Evolutionary conservation across 2,888 invertebrate species (phyloP).

Genomic region (Polia nebulosa): DNA sequence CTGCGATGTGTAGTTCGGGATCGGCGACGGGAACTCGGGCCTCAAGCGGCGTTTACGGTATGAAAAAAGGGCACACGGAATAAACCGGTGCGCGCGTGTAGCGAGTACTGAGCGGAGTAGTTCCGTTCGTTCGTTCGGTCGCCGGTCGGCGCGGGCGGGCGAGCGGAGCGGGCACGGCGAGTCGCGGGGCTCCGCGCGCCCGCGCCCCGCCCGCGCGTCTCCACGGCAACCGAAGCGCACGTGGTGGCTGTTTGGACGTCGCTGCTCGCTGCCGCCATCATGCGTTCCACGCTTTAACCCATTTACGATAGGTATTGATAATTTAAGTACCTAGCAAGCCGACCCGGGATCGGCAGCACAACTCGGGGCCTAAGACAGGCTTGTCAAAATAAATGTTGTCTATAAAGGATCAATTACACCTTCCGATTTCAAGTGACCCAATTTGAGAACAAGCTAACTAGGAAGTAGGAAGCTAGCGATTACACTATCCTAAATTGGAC

Average conservation of each 20-base stretch:
- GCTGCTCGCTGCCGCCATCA: constrained; percentile 39
- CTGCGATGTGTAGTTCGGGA: constrained; percentile 57
- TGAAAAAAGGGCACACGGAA: constrained; percentile 75
- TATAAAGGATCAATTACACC: too few species aligned
- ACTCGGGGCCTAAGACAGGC: background rate
- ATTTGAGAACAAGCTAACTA: too few species aligned
- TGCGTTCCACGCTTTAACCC: constrained; percentile 48
- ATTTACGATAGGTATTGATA: constrained; percentile 28
- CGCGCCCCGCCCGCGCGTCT: constrained; percentile 62
- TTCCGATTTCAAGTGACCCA: too few species aligned
- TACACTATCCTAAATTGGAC: too few species aligned
- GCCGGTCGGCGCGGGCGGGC: constrained; percentile 60
- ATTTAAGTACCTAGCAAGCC: background rate
- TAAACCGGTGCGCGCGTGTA: constrained; percentile 77
- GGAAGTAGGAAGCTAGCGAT: too few species aligned
- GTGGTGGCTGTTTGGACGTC: constrained; percentile 59
- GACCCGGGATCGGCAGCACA: background rate
- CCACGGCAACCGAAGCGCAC: constrained; percentile 64
- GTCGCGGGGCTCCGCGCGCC: constrained; percentile 83
- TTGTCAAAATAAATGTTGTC: background rate
- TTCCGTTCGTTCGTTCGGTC: constrained; percentile 66
- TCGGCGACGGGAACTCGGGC: constrained; percentile 65
- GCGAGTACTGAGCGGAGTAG: constrained; percentile 71
- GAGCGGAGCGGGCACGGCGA: constrained; percentile 58
- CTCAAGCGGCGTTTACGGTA: constrained; percentile 69